Evolutionary conservation across 2,797 vertebrate species (phyloP).

Genomic region (Calcarius lapponicus): DNA sequence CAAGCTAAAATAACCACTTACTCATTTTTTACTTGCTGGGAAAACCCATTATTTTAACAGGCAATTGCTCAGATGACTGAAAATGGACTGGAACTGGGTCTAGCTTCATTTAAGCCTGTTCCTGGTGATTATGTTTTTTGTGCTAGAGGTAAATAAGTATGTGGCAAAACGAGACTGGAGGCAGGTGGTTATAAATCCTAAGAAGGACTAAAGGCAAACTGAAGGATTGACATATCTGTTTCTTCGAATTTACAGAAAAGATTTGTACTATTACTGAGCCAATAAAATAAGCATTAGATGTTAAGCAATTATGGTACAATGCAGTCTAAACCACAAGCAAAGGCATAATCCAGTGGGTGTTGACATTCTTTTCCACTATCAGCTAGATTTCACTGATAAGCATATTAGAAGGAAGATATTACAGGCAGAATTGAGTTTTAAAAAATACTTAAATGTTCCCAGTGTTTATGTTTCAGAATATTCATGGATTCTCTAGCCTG

Average conservation of each 20-base stretch:
- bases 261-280: not conserved
- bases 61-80: constrained; percentile 17
- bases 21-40: constrained; percentile 8
- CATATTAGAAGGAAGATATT: not conserved
- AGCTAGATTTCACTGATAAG: constrained; percentile 1
- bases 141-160: not conserved
- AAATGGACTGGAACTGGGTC: constrained; percentile 7
- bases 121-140: not conserved
- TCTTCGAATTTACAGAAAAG: constrained; percentile 15
- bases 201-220: not conserved
- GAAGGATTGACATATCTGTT: not conserved
- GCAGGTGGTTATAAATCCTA: not conserved
- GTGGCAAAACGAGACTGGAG: not conserved
- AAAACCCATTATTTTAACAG: not conserved
- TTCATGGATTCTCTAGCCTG: not conserved
- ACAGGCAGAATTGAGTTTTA: not conserved
- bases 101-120: constrained; percentile 23
- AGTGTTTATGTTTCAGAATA: constrained; percentile 7
- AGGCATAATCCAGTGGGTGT: not conserved
- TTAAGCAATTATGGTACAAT: not conserved
- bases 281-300: constrained; percentile 28
- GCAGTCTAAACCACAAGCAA: constrained; percentile 3
- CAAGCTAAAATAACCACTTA: not conserved
- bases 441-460: not conserved
- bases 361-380: constrained; percentile 26